Base-by-base conservation (phyloP, 2,888 invertebrate genomes). In the Caprella mutica region DNA sequence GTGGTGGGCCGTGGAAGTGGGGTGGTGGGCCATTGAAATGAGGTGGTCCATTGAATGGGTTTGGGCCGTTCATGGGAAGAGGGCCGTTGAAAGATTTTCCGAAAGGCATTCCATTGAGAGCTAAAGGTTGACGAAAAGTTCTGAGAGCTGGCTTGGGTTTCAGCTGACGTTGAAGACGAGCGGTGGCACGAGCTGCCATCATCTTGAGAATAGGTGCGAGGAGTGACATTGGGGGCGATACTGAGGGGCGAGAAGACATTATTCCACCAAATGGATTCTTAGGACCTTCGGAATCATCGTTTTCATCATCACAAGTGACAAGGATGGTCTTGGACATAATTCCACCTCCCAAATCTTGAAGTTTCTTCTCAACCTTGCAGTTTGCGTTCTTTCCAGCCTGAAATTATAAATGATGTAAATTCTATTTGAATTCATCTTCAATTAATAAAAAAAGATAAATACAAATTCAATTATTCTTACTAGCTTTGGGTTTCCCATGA, bases 141-240 rank as follows among this genome's bases (percentile, higher is more conserved):
- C 35, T 21, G 21, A 33, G 50, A 27, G 38, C 26, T 9, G 38
- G 30, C 27, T 33, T 40, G 14, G 42, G 51, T 19, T 40, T 35
- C 24, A 39, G 23, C 9, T 38, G 35, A 9, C 23, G 14, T 30
- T 51, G 51, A 23, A 38, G 35, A 12, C 43, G 42, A 1, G 59
- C 35, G 23, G 29, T 42, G 24, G 58, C 55, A 4, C 52, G 50
- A 14, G 64, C 52, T n/a, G 60, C 39, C 21, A 64, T 42, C 57
- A 64, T 60, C 55, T 64, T 64, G 52, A 64, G 57, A 23, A 64
- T 58, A 23, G 64, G 59, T 0, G 52, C 60, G 19, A 64, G 17
- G 35, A 64, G 43, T 17, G 60, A 60, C 21, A 64, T 29, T 1
- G 62, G 59, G 21, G 64, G 60, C 23, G 46, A 26, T 5, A 48